phyloP scores from a whole-genome alignment of 2,113 vertebrate genomes.

The Etheostoma spectabile region DNA sequence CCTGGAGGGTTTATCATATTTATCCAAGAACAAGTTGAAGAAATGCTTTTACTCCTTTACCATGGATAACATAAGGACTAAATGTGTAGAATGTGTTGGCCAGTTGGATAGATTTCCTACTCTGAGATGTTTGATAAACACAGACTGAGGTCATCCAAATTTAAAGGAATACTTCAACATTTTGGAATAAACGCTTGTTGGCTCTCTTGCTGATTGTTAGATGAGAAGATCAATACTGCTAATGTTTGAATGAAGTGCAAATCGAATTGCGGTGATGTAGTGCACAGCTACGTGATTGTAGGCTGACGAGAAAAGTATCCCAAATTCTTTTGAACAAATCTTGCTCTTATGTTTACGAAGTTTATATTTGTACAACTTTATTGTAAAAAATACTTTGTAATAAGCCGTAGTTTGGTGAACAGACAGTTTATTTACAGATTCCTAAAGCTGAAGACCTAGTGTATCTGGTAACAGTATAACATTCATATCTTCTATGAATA shows the following conservation, averaged over 20 bases:
- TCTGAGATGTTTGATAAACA: slow-evolving; percentile 11
- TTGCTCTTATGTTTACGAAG: too few species aligned
- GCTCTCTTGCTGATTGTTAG: background rate
- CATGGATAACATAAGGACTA: slow-evolving; percentile 5
- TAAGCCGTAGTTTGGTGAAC: too few species aligned
- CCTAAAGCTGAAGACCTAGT: too few species aligned
- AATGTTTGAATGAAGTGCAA: background rate
- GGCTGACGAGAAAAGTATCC: too few species aligned
- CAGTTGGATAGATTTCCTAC: slow-evolving; percentile 1
- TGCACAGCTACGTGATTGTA: too few species aligned
- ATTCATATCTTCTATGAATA: too few species aligned
- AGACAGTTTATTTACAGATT: too few species aligned
- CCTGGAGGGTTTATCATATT: slow-evolving; percentile 7
- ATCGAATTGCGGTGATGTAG: too few species aligned
- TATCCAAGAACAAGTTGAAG: slow-evolving; percentile 33
- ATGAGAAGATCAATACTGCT: background rate
- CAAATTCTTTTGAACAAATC: too few species aligned
- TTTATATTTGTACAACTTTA: too few species aligned
- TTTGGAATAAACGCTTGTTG: background rate
- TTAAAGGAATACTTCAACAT: background rate
- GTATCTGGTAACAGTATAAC: too few species aligned
- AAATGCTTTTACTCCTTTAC: slow-evolving; percentile 6
- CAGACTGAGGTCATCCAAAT: background rate
- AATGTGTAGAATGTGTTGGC: background rate
- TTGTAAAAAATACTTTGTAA: too few species aligned